Base-by-base conservation (phyloP, 2,888 invertebrate species). In the Arrhopalites spinosus region DNA sequence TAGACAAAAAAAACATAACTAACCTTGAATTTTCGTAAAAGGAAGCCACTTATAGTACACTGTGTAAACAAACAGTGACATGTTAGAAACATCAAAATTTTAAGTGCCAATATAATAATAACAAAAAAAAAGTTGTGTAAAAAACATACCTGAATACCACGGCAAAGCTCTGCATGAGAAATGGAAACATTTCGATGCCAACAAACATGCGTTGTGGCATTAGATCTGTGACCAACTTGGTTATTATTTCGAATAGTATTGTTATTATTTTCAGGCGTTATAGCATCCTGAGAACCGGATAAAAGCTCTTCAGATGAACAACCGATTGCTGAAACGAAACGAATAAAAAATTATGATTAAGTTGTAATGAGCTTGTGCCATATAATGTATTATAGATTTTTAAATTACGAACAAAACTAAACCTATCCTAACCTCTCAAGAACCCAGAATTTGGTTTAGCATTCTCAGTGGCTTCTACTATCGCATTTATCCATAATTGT, bases 21-120 rank as follows among this genome's bases (percentile, higher is more conserved):
- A 36, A 36, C 98, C 87, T 98, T 97, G 88, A 98, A 97, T 89
- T 98, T 99, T 80, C 98, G 89, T 78, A 98, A 87, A 82, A 99
- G 88, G 87, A 96, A 98, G 13, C 98, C 98, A 80, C 96, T 97
- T 71, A 97, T 87, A 85, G 95, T 94, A 85, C 93, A 94, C 93
- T 95, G 87, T 7, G 11, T 36, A 36, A 11, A 36, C 3, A 36
- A 36, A 36, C 11, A 36, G 36, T n/a, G n/a, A n/a, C n/a, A n/a
- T n/a, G n/a, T n/a, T n/a, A n/a, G n/a, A n/a, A n/a, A n/a, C n/a
- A n/a, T n/a, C n/a, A n/a, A n/a, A n/a, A n/a, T n/a, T n/a, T n/a
- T n/a, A n/a, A n/a, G n/a, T n/a, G n/a, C n/a, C n/a, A n/a, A n/a
- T n/a, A n/a, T n/a, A n/a, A n/a, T n/a, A n/a, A n/a, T n/a, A n/a